phyloP scores from a whole-genome alignment of 2,797 vertebrate genomes.

The Aphelocoma californica region DNA sequence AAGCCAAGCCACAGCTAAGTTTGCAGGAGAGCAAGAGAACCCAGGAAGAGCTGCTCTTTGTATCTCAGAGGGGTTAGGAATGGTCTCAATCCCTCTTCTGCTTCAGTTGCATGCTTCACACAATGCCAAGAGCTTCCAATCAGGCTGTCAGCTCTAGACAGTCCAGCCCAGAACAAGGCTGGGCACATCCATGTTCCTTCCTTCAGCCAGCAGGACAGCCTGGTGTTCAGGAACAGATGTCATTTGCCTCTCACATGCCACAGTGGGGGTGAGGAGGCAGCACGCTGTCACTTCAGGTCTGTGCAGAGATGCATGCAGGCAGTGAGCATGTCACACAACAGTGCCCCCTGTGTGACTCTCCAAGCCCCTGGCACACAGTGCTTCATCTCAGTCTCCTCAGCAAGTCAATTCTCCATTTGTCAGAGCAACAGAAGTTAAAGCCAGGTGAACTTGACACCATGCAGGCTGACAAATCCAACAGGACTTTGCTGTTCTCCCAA shows the following conservation, averaged over 20 bases:
- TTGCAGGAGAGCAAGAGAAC: background rate
- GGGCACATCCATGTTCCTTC: background rate
- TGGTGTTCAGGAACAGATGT: background rate
- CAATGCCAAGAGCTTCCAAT: background rate
- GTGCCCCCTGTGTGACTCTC: background rate
- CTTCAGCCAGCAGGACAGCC: background rate
- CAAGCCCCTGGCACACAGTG: background rate
- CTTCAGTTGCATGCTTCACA: background rate
- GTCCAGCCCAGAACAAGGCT: background rate
- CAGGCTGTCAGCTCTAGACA: background rate
- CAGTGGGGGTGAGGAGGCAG: fast-evolving
- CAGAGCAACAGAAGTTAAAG: background rate
- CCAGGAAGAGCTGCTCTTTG: background rate
- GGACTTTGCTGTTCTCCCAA: background rate
- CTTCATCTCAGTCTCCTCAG: background rate
- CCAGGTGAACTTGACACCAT: background rate
- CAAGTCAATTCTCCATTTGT: background rate
- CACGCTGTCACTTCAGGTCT: background rate
- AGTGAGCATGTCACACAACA: background rate
- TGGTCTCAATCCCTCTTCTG: background rate
- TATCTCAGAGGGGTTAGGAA: background rate
- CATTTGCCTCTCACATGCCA: background rate
- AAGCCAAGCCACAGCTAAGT: background rate
- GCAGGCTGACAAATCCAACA: background rate
- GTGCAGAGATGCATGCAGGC: background rate